These are phyloP conservation scores for Drosophila bocqueti DNA, from an alignment of 1,140 invertebrate species.

Conservation along the genomic window DNA sequence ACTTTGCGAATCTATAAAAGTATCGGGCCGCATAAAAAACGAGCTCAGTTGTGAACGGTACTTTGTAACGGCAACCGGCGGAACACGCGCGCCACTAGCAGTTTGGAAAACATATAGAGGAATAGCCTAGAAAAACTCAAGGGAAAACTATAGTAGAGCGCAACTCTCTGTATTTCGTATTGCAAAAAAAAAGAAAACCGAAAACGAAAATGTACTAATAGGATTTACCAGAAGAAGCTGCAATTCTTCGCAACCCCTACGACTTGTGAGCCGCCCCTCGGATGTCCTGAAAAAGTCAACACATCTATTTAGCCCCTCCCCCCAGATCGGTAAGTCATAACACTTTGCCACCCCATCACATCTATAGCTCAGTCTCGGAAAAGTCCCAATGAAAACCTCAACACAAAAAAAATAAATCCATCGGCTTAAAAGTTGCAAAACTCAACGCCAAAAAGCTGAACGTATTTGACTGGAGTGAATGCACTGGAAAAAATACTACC, in stretches of 20 bases:
- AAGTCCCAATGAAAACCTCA: slow-evolving; percentile 14
- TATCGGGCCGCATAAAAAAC: slow-evolving; percentile 84
- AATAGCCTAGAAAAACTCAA: slow-evolving; percentile 4
- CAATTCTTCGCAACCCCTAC: background rate
- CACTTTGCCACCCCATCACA: slow-evolving; percentile 9
- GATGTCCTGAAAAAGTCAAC: slow-evolving; percentile 34
- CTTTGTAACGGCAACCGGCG: slow-evolving; percentile 71
- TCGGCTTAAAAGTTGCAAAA: slow-evolving; percentile 55
- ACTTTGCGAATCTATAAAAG: slow-evolving; percentile 84
- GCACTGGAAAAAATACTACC: slow-evolving; percentile 1
- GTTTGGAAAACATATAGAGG: slow-evolving; percentile 29
- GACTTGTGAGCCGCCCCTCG: slow-evolving; percentile 2
- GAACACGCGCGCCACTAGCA: slow-evolving; percentile 40
- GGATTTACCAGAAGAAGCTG: slow-evolving; percentile 25
- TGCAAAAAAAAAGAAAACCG: background rate
- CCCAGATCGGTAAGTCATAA: slow-evolving; percentile 38
- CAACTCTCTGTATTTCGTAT: background rate
- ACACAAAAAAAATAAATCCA: slow-evolving; percentile 48
- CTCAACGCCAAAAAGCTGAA: slow-evolving; percentile 42
- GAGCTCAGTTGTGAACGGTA: slow-evolving; percentile 84
- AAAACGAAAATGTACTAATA: slow-evolving; percentile 34
- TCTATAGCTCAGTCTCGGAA: slow-evolving; percentile 6
- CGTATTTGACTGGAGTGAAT: slow-evolving; percentile 21
- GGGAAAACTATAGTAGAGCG: background rate
- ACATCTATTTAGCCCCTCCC: slow-evolving; percentile 10